Conservation (phyloP, 2,888 invertebrate species). For the Hirtodrosophila histrioides region DNA sequence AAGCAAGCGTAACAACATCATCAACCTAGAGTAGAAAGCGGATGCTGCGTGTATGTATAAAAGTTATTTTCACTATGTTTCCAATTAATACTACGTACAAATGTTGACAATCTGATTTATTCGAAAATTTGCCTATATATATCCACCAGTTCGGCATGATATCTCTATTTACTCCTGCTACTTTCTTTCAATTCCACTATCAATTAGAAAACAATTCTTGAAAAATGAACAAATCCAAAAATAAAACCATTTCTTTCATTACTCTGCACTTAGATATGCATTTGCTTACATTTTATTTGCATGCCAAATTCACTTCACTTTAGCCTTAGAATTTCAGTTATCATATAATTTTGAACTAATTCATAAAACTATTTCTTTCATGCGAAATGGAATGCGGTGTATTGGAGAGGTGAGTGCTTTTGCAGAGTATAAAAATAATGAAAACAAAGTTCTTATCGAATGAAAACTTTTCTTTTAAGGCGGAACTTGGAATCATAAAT, state of each 20-base stretch:
- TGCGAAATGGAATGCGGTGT: constrained; percentile 7
- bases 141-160: constrained; percentile 59
- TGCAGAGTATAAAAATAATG: no score
- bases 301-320: constrained; percentile 26
- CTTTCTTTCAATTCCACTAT: constrained; percentile 43
- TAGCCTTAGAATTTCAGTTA: background rate
- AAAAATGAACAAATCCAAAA: constrained; percentile 8
- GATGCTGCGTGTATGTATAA: constrained; percentile 65
- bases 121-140: constrained; percentile 30
- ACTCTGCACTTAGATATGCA: constrained; percentile 37
- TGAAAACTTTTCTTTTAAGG: no score
- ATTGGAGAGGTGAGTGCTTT: constrained; percentile 16
- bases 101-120: constrained; percentile 52
- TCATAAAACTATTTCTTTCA: background rate
- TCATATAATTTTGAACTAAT: constrained; percentile 18
- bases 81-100: constrained; percentile 27
- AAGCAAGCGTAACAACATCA: constrained; percentile 43
- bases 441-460: no score
- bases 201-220: constrained; percentile 30
- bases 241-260: constrained; percentile 19
- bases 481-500: no score
- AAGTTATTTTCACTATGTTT: constrained; percentile 28
- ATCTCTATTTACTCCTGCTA: constrained; percentile 43
- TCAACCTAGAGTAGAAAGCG: constrained; percentile 31
- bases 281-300: constrained; percentile 28